Base-by-base conservation (phyloP, 2,113 vertebrate genomes). In the Spheniscus mendiculus region DNA sequence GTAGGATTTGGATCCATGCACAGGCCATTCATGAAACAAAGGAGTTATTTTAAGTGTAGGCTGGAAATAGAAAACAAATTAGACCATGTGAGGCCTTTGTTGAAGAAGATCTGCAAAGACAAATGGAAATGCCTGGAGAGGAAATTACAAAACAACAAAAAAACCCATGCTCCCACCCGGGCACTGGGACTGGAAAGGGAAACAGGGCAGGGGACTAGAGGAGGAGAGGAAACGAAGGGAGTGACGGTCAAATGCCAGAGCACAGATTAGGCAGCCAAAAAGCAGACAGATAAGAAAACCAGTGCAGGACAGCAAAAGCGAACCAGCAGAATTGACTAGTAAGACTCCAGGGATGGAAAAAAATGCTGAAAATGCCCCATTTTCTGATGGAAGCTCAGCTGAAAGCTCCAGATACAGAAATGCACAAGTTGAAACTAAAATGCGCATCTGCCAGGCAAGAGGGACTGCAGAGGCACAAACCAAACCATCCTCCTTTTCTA, bases 61-160 rank as follows among this genome's bases (percentile, higher is more conserved):
- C 93, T 97, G 82, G 93, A 97, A 96, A 97, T 83, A 96, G 94
- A 96, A 97, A 96, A 87, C 93, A 93, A 97, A 95, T 95, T 91
- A 93, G 93, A 96, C 84, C 74, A 73, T 34, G 94, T 8, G 0
- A 96, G 87, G 91, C 59, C 53, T 96, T 94, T 96, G 95, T 77
- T 96, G 96, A 91, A 89, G 96, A 96, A 73, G 91, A 95, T 96
- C 87, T 91, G 62, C 93, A 93, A 94, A 91, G 95, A 96, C 93
- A 94, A 96, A 96, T 95, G 89, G 89, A 97, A 97, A 91, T 0
- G 87, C 73, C 93, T 58, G 32, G 47, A 96, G 62, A 96, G 87
- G 87, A 94, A 94, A 96, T 93, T 47, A 62, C 76, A 77, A 82
- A 71, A 85, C 74, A 71, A 45, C 12, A 72, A 92, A 86, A 42